Conservation (phyloP, 2,797 vertebrate genomes). For the Botia kubotai region DNA sequence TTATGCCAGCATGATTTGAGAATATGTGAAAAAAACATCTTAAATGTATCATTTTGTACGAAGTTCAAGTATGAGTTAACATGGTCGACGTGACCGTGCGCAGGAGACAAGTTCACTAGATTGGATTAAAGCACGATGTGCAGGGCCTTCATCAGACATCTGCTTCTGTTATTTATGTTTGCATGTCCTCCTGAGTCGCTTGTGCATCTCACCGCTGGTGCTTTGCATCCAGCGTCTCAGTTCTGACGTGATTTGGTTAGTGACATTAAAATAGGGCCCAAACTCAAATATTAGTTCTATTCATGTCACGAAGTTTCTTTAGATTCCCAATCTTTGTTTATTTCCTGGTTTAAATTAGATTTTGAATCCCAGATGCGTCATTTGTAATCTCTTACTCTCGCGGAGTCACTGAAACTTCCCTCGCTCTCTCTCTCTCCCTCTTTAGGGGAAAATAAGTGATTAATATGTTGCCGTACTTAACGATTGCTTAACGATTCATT, state of each 20-base stretch:
- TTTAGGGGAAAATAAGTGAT: conserved; percentile 6
- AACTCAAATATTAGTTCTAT: not conserved
- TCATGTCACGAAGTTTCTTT: not conserved
- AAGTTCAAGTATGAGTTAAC: not conserved
- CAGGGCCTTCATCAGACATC: not conserved
- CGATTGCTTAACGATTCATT: conserved; percentile 22
- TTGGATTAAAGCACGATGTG: not conserved
- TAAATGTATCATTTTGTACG: not conserved
- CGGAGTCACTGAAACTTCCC: not conserved
- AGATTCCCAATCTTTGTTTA: not conserved
- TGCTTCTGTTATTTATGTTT: not conserved
- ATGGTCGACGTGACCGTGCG: not conserved
- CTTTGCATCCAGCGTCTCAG: not conserved
- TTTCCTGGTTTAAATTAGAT: not conserved
- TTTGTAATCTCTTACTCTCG: not conserved
- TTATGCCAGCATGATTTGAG: no score
- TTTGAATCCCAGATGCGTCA: not conserved
- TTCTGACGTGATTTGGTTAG: not conserved
- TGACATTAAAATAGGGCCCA: not conserved
- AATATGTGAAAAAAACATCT: not conserved
- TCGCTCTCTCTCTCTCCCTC: conserved; percentile 9
- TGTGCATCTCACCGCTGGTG: not conserved
- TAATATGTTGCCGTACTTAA: not conserved
- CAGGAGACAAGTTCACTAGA: not conserved
- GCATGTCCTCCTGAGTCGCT: not conserved